Evolutionary conservation across 37 sponge, comb jelly and placozoan species (phyloP).

Genomic region (Hexactinellida sp.): DNA sequence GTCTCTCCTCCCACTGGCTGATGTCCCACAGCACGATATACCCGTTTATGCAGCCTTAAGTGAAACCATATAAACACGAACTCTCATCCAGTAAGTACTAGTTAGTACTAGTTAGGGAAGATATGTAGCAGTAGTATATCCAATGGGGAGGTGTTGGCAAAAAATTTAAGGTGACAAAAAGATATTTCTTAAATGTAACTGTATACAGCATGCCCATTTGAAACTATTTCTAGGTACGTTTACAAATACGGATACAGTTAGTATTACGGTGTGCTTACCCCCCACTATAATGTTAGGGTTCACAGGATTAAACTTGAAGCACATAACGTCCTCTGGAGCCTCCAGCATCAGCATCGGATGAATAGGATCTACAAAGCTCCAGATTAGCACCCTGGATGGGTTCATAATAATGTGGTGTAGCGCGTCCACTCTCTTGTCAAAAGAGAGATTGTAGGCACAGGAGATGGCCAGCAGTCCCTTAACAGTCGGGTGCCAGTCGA

Average conservation of each 20-base stretch:
- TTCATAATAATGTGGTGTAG: constrained; percentile 36
- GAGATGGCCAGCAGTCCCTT: constrained; percentile 91
- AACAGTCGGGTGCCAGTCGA: constrained; percentile 93
- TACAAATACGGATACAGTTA: neutral
- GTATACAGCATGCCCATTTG: no score
- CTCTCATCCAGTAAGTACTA: neutral
- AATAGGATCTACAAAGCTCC: constrained; percentile 97
- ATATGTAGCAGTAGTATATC: no score
- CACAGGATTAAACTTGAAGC: constrained; percentile 83
- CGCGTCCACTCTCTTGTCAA: constrained; percentile 77
- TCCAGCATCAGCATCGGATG: constrained; percentile 86
- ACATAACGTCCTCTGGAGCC: constrained; percentile 78
- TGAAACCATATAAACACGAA: neutral
- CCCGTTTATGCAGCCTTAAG: neutral
- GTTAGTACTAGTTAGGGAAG: neutral
- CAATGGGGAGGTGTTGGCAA: no score
- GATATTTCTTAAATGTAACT: no score
- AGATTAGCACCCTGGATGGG: constrained; percentile 69
- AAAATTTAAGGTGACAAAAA: no score
- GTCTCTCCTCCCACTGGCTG: constrained; percentile 43
- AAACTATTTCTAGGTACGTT: no score
- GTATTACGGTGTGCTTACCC: constrained; percentile 22
- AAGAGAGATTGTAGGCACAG: constrained; percentile 65
- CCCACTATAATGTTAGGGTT: constrained; percentile 77
- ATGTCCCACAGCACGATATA: constrained; percentile 94